Evolutionary conservation across 1,140 invertebrate species (phyloP), one percentile per base, ranked within the genome.

Genomic region (Oedothorax gibbosus): DNA sequence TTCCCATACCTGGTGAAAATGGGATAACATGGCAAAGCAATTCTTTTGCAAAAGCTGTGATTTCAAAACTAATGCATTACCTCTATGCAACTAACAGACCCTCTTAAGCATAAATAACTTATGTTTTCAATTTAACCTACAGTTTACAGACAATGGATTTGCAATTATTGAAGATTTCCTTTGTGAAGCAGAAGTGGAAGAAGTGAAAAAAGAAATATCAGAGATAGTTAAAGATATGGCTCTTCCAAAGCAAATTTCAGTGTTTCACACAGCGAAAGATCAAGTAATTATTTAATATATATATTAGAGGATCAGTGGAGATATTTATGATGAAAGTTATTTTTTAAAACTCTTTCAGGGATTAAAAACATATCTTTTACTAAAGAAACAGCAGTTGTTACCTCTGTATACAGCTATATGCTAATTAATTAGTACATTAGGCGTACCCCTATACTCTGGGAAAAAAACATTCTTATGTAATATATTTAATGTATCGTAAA

Each of bases 181-280:
- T 14, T 66, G 0, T 65, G 14, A 11, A 14, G 50, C 83, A n/a
- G 86, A 87, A 86, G 68, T 83, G n/a, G 65, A 86, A 54, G 57
- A n/a, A 50, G 57, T 87, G 2, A 49, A 69, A 49, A 14, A 75
- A 53, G 85, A 86, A 86, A 66, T 75, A 54, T 54, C 57, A 14
- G 64, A 60, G 11, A 50, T 87, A 35, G 72, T 86, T 53, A 18
- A 82, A 35, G 57, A 81, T 12, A 69, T 86, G 50, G 50, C n/a
- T 62, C 69, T 69, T n/a, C 87, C 85, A 87, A 89, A 88, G 89
- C 71, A 85, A 20, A 66, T 54, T 54, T 64, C 71, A 2, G 56
- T 83, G 11, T 87, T 87, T 84, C 62, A 72, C 12, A 81, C 86
- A 35, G 85, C 65, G 73, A 69, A 69, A 53, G 71, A 86, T 77